phyloP scores from a whole-genome alignment of 2,888 invertebrate genomes.

The Cosmopolites sordidus region DNA sequence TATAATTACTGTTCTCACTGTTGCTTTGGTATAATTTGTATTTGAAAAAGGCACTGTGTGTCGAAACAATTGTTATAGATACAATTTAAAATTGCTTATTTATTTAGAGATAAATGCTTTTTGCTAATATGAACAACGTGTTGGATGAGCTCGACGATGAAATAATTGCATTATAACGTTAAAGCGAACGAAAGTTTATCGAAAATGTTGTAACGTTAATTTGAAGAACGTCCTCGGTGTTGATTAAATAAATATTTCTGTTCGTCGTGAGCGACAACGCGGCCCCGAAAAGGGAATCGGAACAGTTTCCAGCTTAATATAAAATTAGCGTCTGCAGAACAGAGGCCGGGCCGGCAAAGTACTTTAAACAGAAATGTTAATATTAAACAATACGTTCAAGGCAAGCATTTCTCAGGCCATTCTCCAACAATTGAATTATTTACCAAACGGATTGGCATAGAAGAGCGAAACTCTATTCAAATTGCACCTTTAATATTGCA shows the following conservation, averaged over 20 bases:
- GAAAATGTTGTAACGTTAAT: too few species aligned
- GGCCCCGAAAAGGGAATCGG: conserved; percentile 14
- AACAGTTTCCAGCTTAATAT: conserved; percentile 31
- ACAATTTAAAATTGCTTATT: too few species aligned
- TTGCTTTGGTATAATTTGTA: too few species aligned
- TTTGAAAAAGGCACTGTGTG: too few species aligned
- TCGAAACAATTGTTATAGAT: too few species aligned
- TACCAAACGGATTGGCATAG: conserved; percentile 50
- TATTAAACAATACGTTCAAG: conserved; percentile 45
- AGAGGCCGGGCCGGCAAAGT: conserved; percentile 24
- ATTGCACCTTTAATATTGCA: conserved; percentile 52
- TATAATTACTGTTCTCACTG: too few species aligned
- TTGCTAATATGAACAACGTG: too few species aligned
- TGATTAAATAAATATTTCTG: conserved; percentile 14
- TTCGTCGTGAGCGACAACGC: conserved; percentile 4
- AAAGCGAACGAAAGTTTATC: too few species aligned
- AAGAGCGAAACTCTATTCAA: conserved; percentile 49
- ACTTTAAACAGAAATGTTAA: conserved; percentile 44
- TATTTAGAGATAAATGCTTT: too few species aligned
- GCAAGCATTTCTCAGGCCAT: conserved; percentile 45
- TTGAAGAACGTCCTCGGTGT: background rate
- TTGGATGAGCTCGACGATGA: too few species aligned
- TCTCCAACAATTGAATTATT: conserved; percentile 50
- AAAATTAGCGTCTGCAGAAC: conserved; percentile 35
- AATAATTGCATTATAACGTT: too few species aligned